Conservation (phyloP, 2,888 invertebrate species). For the Cheilosia variabilis region DNA sequence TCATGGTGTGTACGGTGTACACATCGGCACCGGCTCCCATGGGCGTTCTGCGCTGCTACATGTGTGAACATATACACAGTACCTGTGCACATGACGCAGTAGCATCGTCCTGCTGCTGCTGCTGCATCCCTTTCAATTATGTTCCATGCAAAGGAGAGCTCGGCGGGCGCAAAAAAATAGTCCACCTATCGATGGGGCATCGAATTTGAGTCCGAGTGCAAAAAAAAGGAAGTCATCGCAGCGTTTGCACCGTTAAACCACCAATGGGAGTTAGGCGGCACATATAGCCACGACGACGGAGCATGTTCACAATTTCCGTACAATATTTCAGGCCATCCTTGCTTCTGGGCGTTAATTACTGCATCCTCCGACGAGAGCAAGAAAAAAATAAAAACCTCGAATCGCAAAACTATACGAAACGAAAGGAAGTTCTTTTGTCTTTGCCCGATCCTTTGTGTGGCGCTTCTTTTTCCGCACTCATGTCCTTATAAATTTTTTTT, state of each 20-base stretch:
- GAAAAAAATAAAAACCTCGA: neutral
- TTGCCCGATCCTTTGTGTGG: conserved; percentile 61
- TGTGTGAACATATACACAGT: conserved; percentile 36
- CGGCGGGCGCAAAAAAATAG: conserved; percentile 2
- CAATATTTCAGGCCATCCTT: conserved; percentile 70
- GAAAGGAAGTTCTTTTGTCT: conserved; percentile 63
- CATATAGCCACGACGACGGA: conserved; percentile 46
- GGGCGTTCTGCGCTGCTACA: conserved; percentile 59
- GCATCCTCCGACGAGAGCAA: conserved; percentile 59
- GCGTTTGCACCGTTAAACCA: conserved; percentile 70
- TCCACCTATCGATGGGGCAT: conserved; percentile 70
- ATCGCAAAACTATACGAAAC: conserved; percentile 38
- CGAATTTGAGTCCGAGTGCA: conserved; percentile 57
- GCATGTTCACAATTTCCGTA: conserved; percentile 63
- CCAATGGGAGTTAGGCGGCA: conserved; percentile 71
- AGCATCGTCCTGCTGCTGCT: conserved; percentile 50
- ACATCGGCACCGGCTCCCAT: conserved; percentile 61
- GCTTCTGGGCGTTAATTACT: conserved; percentile 75
- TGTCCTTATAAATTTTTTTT: conserved; percentile 62
- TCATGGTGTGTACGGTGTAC: conserved; percentile 72
- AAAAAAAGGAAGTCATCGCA: conserved; percentile 32
- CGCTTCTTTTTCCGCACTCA: conserved; percentile 61
- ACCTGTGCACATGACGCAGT: conserved; percentile 73
- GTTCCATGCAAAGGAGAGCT: conserved; percentile 64
- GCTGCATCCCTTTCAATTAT: conserved; percentile 74